Evolutionary conservation across 2,888 invertebrate species (phyloP).

Genomic region (Melangyna quadrimaculata): DNA sequence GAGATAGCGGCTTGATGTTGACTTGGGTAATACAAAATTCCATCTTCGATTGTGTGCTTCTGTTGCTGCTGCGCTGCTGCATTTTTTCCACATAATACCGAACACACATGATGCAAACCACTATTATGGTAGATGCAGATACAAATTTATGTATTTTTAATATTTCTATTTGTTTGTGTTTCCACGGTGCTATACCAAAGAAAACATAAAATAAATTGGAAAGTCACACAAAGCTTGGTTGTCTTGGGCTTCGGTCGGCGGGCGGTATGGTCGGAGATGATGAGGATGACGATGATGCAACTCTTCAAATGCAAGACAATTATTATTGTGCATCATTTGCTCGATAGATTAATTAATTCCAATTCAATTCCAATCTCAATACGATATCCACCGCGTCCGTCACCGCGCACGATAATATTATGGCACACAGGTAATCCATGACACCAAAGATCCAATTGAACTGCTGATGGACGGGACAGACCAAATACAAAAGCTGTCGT

Average conservation of each 20-base stretch:
- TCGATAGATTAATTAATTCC: constrained; percentile 53
- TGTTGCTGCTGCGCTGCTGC: neutral
- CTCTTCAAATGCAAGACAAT: constrained; percentile 31
- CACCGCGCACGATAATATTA: constrained; percentile 42
- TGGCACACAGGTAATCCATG: constrained; percentile 57
- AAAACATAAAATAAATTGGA: constrained; percentile 28
- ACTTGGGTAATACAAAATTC: constrained; percentile 25
- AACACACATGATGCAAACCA: constrained; percentile 33
- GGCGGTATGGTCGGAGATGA: neutral
- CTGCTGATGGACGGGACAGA: constrained; percentile 18
- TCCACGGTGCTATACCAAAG: neutral
- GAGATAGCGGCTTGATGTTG: neutral
- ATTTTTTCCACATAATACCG: constrained; percentile 30
- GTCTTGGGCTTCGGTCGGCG: neutral
- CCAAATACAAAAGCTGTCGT: neutral
- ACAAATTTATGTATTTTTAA: constrained; percentile 48
- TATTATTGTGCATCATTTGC: constrained; percentile 47
- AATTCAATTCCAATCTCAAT: constrained; percentile 49
- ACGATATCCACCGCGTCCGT: constrained; percentile 17
- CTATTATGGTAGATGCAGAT: constrained; percentile 28
- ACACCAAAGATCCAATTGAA: constrained; percentile 28
- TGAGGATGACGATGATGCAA: constrained; percentile 22
- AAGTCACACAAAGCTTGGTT: constrained; percentile 30
- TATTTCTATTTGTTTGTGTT: neutral
- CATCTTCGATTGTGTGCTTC: constrained; percentile 27